phyloP scores from a whole-genome alignment of 2,797 vertebrate genomes.

The Distichodus sexfasciatus region DNA sequence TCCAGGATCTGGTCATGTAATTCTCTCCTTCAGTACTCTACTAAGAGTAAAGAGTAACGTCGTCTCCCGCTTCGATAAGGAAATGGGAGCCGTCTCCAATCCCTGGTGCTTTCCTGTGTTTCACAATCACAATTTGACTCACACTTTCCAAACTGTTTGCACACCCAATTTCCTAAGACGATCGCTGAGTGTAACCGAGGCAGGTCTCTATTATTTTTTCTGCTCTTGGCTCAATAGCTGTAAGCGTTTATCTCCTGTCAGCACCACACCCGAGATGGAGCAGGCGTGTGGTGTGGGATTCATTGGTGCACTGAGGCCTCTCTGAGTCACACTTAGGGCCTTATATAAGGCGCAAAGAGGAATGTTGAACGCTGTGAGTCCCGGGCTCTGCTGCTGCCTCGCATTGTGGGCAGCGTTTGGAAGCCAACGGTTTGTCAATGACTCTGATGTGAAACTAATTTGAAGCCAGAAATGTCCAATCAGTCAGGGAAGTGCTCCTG shows the following conservation, averaged over 20 bases:
- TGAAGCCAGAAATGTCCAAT: no score
- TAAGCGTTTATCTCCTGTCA: conserved; percentile 3
- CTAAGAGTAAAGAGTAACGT: background rate
- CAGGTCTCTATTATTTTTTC: background rate
- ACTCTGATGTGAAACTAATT: no score
- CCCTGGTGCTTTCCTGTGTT: conserved; percentile 46
- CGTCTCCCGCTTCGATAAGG: conserved; percentile 15
- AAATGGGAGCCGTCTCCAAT: conserved; percentile 33
- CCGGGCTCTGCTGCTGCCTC: background rate
- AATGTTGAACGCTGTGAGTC: background rate
- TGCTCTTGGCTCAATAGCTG: background rate
- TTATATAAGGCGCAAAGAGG: conserved; percentile 31
- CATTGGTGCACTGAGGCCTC: background rate
- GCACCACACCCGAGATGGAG: background rate
- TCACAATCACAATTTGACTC: conserved; percentile 44
- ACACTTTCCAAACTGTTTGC: conserved; percentile 8
- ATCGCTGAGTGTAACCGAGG: no score
- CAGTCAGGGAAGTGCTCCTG: no score
- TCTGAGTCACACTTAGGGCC: conserved; percentile 15
- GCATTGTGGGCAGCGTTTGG: background rate
- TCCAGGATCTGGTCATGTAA: background rate
- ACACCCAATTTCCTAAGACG: conserved; percentile 15
- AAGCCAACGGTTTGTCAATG: background rate
- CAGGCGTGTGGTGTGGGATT: background rate
- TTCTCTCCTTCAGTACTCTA: background rate